Percentiles rank a stretch among this genome's conserved stretches.
These are phyloP conservation scores for Trichogramma evanescens DNA, from an alignment of 2,888 invertebrate genomes.

Conservation along the genomic window DNA sequence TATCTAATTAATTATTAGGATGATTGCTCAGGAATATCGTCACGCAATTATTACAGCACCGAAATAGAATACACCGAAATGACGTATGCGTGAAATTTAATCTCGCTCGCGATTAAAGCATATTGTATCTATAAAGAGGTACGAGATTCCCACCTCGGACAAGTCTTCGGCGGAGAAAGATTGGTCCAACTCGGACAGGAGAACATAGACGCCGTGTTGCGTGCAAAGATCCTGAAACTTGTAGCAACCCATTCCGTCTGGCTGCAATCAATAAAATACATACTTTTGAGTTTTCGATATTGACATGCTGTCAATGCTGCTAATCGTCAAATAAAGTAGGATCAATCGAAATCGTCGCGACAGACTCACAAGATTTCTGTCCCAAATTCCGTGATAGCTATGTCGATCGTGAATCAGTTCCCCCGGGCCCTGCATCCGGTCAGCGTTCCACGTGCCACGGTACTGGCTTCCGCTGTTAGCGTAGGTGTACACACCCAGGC, in stretches of 20 bases:
- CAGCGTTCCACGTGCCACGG: constrained; percentile 71
- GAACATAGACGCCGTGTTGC: constrained; percentile 66
- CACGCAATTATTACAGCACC: no score
- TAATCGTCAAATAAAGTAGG: background rate
- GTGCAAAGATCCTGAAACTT: constrained; percentile 70
- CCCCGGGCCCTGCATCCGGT: constrained; percentile 67
- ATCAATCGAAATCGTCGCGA: background rate
- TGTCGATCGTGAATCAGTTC: constrained; percentile 63
- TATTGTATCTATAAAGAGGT: no score
- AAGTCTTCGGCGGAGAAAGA: constrained; percentile 46
- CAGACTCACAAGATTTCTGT: constrained; percentile 50
- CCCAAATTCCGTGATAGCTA: constrained; percentile 67
- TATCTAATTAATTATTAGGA: no score
- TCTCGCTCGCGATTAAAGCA: no score
- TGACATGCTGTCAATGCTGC: background rate
- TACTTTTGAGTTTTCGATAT: background rate
- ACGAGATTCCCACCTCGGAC: no score
- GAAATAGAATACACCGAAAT: no score
- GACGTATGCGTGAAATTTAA: no score
- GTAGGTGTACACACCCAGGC: constrained; percentile 70
- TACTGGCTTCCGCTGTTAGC: constrained; percentile 56
- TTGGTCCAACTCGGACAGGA: constrained; percentile 53
- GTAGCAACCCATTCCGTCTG: constrained; percentile 68
- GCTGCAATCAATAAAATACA: constrained; percentile 37
- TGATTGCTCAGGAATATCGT: no score